Conservation (phyloP, 2,888 invertebrate species). For the Eulithis prunata region DNA sequence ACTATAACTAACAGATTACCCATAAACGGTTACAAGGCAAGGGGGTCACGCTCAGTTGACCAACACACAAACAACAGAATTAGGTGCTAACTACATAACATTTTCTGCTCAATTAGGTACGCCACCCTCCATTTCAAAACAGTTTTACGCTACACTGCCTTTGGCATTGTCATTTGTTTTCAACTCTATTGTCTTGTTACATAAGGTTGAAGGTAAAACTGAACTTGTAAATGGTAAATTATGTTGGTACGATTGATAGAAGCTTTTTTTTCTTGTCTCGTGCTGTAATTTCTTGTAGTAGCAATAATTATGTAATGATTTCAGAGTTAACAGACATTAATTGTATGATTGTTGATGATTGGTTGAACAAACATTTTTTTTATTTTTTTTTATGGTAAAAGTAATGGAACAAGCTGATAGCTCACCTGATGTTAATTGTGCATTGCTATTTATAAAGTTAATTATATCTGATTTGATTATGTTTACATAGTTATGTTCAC, state of each 20-base stretch:
- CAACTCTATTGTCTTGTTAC: too few species aligned
- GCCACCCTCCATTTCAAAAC: conserved; percentile 61
- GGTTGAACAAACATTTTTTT: conserved; percentile 61
- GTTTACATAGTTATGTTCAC: conserved; percentile 28
- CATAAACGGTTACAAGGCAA: conserved; percentile 16
- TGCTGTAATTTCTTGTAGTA: conserved; percentile 44
- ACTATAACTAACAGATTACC: conserved; percentile 17
- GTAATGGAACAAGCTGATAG: too few species aligned
- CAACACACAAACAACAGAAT: conserved; percentile 41
- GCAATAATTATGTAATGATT: conserved; percentile 48
- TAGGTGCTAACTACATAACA: conserved; percentile 60
- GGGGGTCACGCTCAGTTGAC: conserved; percentile 34
- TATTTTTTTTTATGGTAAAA: too few species aligned
- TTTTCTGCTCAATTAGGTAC: conserved; percentile 66
- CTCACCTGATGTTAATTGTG: too few species aligned
- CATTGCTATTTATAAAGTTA: conserved; percentile 30
- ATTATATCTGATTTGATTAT: conserved; percentile 21
- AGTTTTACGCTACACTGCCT: conserved; percentile 53
- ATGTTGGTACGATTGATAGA: background rate
- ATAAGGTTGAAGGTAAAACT: too few species aligned
- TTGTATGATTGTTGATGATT: conserved; percentile 63
- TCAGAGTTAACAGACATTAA: conserved; percentile 72
- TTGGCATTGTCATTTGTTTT: background rate
- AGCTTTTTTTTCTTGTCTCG: background rate
- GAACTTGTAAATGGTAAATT: too few species aligned